A percentile compares a stretch with the other conserved stretches of the same genome.
Conservation (phyloP, 2,888 invertebrate species). For the Leptinotarsa peninsularis region DNA sequence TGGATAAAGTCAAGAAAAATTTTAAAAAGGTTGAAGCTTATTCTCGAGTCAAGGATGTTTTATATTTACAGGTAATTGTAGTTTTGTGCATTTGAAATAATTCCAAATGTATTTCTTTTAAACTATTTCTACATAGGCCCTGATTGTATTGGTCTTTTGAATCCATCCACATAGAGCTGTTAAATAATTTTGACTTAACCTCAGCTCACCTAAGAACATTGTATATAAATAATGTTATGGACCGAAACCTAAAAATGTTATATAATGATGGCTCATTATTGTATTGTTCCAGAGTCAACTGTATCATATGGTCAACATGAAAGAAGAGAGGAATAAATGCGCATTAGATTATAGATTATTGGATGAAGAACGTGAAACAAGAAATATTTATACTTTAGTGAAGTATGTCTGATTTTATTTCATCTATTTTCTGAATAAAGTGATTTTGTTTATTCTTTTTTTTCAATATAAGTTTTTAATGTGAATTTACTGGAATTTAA, state of each 20-base stretch:
- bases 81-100: neutral
- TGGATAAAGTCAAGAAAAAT: constrained; percentile 76
- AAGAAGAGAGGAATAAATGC: constrained; percentile 81
- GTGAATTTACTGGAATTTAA: neutral
- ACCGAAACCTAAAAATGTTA: no score
- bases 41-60: constrained; percentile 78
- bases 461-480: neutral
- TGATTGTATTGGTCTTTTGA: no score
- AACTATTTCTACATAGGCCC: no score
- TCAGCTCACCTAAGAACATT: no score
- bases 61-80: constrained; percentile 76
- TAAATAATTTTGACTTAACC: no score
- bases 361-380: constrained; percentile 77
- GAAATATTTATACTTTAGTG: constrained; percentile 70
- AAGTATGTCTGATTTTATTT: constrained; percentile 66
- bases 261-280: no score
- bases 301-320: constrained; percentile 80
- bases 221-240: no score
- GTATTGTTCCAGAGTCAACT: constrained; percentile 73
- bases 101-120: no score
- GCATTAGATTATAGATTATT: constrained; percentile 84
- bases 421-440: neutral
- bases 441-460: neutral
- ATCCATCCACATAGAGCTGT: no score
- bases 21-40: constrained; percentile 83